Evolutionary conservation across 1,140 invertebrate species (phyloP), one percentile per base, ranked within the genome.

Genomic region (Lepidostoma basale): DNA sequence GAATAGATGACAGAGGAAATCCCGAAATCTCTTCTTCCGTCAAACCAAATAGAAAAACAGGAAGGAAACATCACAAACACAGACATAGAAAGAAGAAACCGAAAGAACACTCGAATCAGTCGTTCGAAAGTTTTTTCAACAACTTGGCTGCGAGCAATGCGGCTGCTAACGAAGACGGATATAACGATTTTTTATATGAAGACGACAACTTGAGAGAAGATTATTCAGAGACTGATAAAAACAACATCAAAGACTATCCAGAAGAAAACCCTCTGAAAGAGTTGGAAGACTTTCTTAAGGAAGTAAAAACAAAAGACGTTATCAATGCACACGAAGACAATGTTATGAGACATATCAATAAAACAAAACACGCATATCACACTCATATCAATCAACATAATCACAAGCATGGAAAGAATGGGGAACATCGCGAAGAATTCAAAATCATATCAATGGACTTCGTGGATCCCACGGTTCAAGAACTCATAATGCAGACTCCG

Each of bases 101-200:
- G 33, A 40, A 65, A 8, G 28, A 68, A n/a, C 36, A 59, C 16
- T 42, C 62, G 9, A 68, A 28, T 56, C 66, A 59, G 16, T 68
- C 70, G 4, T 68, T 72, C 14, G 66, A 68, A 45, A 68, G 62
- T 39, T 68, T 68, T 30, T 72, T 72, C 26, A 68, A 64, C 6
- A 59, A 59, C 14, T 33, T 59, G n/a, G 42, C 67, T 2, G 60
- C 12, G 2, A 71, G 18, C 26, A 14, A 65, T 42, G 20, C 16
- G 23, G 40, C 30, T 22, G 36, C 12, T 16, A 20, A 20, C 16
- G 44, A 33, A 56, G 59, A 62, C 3, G 39, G 47, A 42, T 28
- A 65, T 60, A 44, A 65, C 18, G 56, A 68, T 49, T 72, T 72
- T 68, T 66, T 72, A 62, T 72, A 68, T 30, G 70, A 68, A 71